phyloP scores from a whole-genome alignment of 1,140 invertebrate genomes.

The Drosophila yakuba region DNA sequence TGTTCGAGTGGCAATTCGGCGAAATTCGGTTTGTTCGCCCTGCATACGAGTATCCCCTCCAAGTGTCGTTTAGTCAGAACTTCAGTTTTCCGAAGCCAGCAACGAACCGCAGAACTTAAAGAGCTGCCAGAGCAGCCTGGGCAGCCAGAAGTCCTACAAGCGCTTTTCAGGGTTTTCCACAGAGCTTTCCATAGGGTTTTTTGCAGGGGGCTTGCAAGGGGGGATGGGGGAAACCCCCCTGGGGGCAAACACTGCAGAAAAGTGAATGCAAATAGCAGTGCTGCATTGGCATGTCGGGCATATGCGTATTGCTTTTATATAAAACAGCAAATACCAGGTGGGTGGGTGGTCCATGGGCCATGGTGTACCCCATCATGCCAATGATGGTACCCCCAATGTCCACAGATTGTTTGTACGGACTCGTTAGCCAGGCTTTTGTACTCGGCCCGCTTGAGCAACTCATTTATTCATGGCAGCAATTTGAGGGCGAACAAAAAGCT shows the following conservation, averaged over 20 bases:
- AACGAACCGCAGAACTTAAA: constrained; percentile 69
- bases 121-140: constrained; percentile 34
- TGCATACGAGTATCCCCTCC: constrained; percentile 11
- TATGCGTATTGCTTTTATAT: constrained; percentile 80
- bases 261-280: constrained; percentile 76
- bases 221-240: constrained; percentile 2
- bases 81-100: constrained; percentile 15
- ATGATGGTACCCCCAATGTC: neutral
- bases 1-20: too few species aligned
- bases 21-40: constrained; percentile 12
- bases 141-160: constrained; percentile 56
- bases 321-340: constrained; percentile 66
- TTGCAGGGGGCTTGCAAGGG: constrained; percentile 1
- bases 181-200: neutral
- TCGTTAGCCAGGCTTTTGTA: constrained; percentile 51
- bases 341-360: neutral
- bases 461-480: constrained; percentile 60
- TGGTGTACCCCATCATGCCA: neutral
- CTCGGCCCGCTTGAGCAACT: constrained; percentile 33
- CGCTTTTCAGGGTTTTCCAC: constrained; percentile 66
- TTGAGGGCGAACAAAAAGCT: constrained; percentile 29
- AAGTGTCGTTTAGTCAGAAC: constrained; percentile 60
- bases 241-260: constrained; percentile 60
- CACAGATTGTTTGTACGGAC: constrained; percentile 50
- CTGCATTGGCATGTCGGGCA: constrained; percentile 48